Conservation (phyloP, 2,113 vertebrate species). For the Aspidoscelis tigris region DNA sequence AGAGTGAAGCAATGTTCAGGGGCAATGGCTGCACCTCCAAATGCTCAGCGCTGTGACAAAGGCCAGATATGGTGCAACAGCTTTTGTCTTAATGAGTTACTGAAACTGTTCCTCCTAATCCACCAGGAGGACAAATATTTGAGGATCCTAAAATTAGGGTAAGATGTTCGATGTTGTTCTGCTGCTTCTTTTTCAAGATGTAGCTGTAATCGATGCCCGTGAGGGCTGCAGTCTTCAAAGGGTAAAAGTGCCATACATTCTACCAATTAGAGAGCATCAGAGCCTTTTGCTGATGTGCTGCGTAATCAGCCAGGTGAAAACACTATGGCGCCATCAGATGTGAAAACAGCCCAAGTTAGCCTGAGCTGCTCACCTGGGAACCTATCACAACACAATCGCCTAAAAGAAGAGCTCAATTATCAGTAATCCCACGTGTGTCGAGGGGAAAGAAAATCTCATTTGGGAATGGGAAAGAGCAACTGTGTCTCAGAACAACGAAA, state of each 20-base stretch:
- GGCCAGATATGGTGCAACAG: constrained; percentile 4
- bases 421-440: constrained; percentile 42
- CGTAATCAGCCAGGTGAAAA: constrained; percentile 56
- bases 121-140: constrained; percentile 22
- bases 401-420: constrained; percentile 45
- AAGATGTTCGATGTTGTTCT: constrained; percentile 17
- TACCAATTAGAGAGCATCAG: constrained; percentile 51
- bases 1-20: not conserved
- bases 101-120: constrained; percentile 23
- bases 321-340: constrained; percentile 45
- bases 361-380: constrained; percentile 26
- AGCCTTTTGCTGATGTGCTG: constrained; percentile 37
- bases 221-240: constrained; percentile 45
- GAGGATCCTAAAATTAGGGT: constrained; percentile 17
- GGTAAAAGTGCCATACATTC: constrained; percentile 45
- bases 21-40: not conserved
- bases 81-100: constrained; percentile 25
- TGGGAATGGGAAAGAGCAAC: not conserved
- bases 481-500: constrained; percentile 21
- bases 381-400: constrained; percentile 9
- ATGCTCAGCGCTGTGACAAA: not conserved
- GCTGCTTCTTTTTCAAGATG: constrained; percentile 42
- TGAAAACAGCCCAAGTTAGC: constrained; percentile 26
- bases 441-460: not conserved
- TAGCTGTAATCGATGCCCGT: constrained; percentile 33